phyloP scores from a whole-genome alignment of 1,140 invertebrate genomes.

The Sinella curviseta region DNA sequence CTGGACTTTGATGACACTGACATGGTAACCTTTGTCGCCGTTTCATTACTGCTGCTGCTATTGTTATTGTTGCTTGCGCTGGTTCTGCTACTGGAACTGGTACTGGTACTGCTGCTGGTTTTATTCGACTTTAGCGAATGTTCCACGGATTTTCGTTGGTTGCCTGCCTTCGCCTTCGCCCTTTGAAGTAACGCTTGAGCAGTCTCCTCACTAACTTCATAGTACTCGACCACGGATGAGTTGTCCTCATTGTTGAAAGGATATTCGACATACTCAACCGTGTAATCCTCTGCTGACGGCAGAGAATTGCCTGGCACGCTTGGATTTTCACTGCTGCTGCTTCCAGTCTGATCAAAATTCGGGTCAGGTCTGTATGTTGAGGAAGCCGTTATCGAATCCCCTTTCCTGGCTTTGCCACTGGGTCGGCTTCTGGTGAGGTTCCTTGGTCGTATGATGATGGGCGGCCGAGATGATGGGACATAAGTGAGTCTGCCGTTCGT shows the following conservation, averaged over 20 bases:
- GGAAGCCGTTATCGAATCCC: neutral
- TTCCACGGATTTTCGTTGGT: neutral
- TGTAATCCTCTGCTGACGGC: conserved; percentile 35
- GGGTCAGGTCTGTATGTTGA: conserved; percentile 8
- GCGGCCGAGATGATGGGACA: neutral
- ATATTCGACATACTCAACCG: conserved; percentile 36
- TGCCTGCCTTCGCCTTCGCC: conserved; percentile 7
- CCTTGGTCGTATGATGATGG: conserved; percentile 15
- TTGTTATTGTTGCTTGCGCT: neutral
- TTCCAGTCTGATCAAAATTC: neutral
- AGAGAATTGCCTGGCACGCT: neutral
- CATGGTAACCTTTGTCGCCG: conserved; percentile 38
- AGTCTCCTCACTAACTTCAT: conserved; percentile 39
- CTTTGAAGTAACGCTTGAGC: conserved; percentile 8
- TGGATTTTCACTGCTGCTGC: neutral
- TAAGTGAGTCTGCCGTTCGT: neutral
- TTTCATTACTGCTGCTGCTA: neutral
- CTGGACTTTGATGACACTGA: conserved; percentile 30
- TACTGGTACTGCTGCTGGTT: neutral
- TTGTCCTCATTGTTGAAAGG: conserved; percentile 26
- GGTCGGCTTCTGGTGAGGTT: neutral
- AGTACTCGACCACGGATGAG: conserved; percentile 29
- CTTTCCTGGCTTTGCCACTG: neutral
- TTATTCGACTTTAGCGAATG: neutral
- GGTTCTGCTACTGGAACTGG: neutral